Conservation (phyloP, 2,113 vertebrate genomes). For the Ameiurus melas region DNA sequence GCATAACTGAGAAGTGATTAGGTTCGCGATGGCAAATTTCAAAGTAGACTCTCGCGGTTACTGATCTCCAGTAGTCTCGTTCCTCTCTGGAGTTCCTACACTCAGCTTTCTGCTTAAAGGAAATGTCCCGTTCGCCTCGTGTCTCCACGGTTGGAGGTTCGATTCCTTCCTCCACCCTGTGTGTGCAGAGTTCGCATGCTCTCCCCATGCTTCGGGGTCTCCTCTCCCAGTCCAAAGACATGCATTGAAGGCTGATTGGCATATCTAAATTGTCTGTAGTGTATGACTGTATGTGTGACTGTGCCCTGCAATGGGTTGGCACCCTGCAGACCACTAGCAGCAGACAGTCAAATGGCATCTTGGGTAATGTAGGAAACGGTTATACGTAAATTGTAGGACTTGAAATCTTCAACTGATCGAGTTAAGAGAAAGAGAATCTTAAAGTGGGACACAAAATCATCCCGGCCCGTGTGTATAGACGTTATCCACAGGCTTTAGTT, state of each 20-base stretch:
- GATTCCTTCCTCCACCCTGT: no score
- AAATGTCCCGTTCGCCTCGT: background rate
- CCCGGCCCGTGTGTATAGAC: background rate
- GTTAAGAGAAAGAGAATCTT: background rate
- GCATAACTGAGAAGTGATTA: constrained; percentile 50
- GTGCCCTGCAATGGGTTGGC: no score
- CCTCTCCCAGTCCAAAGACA: no score
- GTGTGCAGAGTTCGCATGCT: no score
- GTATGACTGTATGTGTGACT: no score
- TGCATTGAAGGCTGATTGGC: no score
- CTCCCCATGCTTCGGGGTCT: no score
- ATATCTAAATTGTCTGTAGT: no score
- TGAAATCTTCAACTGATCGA: background rate
- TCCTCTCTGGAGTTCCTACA: background rate
- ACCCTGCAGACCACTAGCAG: background rate
- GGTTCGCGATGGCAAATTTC: constrained; percentile 39
- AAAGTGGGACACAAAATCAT: no score
- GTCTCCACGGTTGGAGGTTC: no score
- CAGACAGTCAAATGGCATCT: background rate
- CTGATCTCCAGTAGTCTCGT: constrained; percentile 27
- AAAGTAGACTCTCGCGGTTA: constrained; percentile 40
- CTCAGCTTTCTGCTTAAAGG: background rate
- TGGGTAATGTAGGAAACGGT: background rate
- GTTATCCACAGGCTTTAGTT: background rate
- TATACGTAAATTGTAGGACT: background rate